phyloP scores from a whole-genome alignment of 2,888 invertebrate genomes.

The Oxyteleia sp. region DNA sequence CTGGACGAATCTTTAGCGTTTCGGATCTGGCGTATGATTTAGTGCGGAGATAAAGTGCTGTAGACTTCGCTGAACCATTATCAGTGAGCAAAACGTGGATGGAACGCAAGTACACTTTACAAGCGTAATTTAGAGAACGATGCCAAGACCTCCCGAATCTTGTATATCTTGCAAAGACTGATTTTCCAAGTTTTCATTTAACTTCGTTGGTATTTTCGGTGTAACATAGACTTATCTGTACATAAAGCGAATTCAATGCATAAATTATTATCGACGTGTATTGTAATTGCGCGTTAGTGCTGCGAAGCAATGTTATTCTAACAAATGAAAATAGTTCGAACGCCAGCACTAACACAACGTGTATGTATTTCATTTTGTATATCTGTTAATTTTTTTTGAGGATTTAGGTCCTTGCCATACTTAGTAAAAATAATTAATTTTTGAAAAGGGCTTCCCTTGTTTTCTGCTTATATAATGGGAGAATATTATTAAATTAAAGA shows the following conservation, averaged over 20 bases:
- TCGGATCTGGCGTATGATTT: slow-evolving; percentile 23
- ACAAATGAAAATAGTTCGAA: slow-evolving; percentile 42
- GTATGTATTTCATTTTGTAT: slow-evolving; percentile 58
- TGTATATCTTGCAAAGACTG: slow-evolving; percentile 71
- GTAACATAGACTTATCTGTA: slow-evolving; percentile 70
- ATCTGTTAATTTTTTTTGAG: too few species aligned
- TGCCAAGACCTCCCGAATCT: slow-evolving; percentile 53
- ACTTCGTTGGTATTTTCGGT: slow-evolving; percentile 40
- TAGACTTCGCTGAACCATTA: slow-evolving; percentile 12
- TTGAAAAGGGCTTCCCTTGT: too few species aligned
- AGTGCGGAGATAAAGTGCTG: slow-evolving; percentile 26
- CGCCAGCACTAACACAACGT: slow-evolving; percentile 16
- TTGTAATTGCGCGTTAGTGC: slow-evolving; percentile 35
- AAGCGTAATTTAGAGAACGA: slow-evolving; percentile 62
- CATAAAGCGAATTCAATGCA: slow-evolving; percentile 46
- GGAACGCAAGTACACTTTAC: slow-evolving; percentile 26
- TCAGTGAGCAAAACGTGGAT: slow-evolving; percentile 1
- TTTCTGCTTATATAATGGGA: too few species aligned
- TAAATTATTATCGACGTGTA: slow-evolving; percentile 56
- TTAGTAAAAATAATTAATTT: too few species aligned
- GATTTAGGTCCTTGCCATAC: too few species aligned
- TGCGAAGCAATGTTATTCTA: slow-evolving; percentile 61
- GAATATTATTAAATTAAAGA: too few species aligned
- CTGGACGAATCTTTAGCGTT: slow-evolving; percentile 9
- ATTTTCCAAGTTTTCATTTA: slow-evolving; percentile 64